Evolutionary conservation across 2,888 invertebrate species (phyloP), one percentile per base, ranked within the genome.

Genomic region (Drosophila heteroneura): DNA sequence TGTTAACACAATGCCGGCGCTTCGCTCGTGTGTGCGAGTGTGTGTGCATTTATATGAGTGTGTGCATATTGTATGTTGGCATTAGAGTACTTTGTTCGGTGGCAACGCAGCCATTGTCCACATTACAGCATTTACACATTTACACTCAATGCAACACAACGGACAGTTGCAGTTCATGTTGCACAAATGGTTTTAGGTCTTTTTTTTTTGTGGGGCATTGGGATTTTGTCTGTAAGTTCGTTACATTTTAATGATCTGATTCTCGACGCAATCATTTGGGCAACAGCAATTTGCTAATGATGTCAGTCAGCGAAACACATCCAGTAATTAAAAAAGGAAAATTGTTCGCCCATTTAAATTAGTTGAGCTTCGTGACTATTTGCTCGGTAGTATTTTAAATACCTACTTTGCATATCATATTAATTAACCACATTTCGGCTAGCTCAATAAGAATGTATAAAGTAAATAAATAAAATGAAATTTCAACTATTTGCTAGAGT

Each of bases 1-100:
- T 87, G 88, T 88, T 86, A 81, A 79, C 87, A 85, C 81, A 77
- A 69, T 79, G 72, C 41, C 51, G 67, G 41, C 30, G 52, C 59
- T 35, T 39, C 62, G 47, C n/a, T 19, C 49, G 49, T 7, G 22
- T 14, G 22, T 16, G 37, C 7, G 37, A 37, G 35, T 33, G 39
- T 61, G 70, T 47, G 61, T 41, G 70, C 63, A 53, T 65, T 54
- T 44, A 44, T 22, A 22, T 37, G 35, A 44, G 39, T 61, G 66
- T 51, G 61, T 49, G 70, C 63, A 49, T 65, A 70, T 51, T 54
- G 37, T 41, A 44, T 62, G 70, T 49, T 65, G 49, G 47, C 58
- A 71, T 63, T 54, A 58, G 79, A 71, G 68, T 71, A 60, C 53
- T 58, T 65, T 57, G 51, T 60, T 51, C 30, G 56, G 12, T 37